Evolutionary conservation across 2,797 vertebrate genomes (phyloP).

Genomic region (Glossophaga mutica): DNA sequence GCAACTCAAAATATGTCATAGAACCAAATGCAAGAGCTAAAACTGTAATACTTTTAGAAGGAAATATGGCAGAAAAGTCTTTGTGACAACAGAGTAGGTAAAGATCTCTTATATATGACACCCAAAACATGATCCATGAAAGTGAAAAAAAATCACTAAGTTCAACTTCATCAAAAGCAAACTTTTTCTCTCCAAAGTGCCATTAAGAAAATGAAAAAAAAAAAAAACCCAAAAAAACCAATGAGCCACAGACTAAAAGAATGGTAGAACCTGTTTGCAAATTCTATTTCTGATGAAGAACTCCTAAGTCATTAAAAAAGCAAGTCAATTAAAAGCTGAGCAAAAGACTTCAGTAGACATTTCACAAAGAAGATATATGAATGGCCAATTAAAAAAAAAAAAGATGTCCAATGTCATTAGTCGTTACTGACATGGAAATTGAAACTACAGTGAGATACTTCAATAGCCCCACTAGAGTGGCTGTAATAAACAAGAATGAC

Average conservation of each 20-base stretch:
- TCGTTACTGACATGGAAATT: background rate
- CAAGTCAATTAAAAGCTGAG: background rate
- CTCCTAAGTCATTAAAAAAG: background rate
- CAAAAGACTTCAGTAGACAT: background rate
- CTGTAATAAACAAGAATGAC: background rate
- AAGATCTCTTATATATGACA: background rate
- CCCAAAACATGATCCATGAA: background rate
- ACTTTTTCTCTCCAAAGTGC: background rate
- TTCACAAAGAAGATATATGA: background rate
- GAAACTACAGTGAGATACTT: background rate
- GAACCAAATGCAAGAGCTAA: background rate
- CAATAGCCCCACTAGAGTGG: background rate
- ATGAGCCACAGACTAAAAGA: background rate
- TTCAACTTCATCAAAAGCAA: background rate
- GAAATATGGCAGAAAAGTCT: background rate
- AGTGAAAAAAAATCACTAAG: background rate
- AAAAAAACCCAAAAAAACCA: too few species aligned
- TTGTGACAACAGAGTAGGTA: background rate
- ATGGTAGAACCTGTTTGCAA: background rate
- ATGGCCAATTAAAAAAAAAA: background rate
- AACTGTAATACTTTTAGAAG: background rate
- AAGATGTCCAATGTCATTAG: background rate
- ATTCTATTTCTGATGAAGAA: background rate
- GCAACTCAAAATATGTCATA: background rate
- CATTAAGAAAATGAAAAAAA: background rate